phyloP scores from a whole-genome alignment of 2,888 invertebrate species.

The Cryptus viduatorius region DNA sequence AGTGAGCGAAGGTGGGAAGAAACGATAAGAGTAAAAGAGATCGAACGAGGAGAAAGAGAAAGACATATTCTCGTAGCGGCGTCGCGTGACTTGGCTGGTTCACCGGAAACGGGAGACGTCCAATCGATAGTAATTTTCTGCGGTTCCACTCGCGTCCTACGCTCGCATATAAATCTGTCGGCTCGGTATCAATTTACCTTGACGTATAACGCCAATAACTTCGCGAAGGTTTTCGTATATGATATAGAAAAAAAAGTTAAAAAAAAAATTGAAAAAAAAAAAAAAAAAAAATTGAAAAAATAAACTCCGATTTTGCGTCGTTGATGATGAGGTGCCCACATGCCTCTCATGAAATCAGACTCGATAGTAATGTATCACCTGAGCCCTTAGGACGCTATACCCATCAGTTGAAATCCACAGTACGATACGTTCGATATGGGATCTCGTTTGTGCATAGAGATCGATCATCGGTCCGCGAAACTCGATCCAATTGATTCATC shows the following conservation, averaged over 20 bases:
- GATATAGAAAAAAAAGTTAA: conserved; percentile 1
- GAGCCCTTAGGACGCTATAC: conserved; percentile 15
- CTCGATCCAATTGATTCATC: conserved; percentile 41
- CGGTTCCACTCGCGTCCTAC: conserved; percentile 51
- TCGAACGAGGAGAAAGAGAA: conserved; percentile 11
- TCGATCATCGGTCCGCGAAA: conserved; percentile 13
- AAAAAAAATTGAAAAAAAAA: conserved; percentile 24
- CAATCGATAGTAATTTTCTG: conserved; percentile 66
- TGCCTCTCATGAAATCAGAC: conserved; percentile 37
- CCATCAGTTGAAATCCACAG: conserved; percentile 9
- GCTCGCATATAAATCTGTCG: conserved; percentile 62
- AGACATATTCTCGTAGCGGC: conserved; percentile 48
- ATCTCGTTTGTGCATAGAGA: conserved; percentile 15
- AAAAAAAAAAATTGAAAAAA: neutral
- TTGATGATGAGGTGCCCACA: conserved; percentile 33
- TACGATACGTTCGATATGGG: neutral
- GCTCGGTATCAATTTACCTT: conserved; percentile 65
- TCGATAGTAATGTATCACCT: conserved; percentile 16
- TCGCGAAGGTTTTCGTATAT: conserved; percentile 21
- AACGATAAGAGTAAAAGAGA: conserved; percentile 18
- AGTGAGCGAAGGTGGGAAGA: conserved; percentile 23
- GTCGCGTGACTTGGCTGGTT: conserved; percentile 61
- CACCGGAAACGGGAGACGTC: conserved; percentile 64
- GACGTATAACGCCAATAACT: conserved; percentile 43
- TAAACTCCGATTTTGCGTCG: conserved; percentile 2